Evolutionary conservation across 2,797 vertebrate species (phyloP).

Genomic region (Odontamblyopus rebecca): DNA sequence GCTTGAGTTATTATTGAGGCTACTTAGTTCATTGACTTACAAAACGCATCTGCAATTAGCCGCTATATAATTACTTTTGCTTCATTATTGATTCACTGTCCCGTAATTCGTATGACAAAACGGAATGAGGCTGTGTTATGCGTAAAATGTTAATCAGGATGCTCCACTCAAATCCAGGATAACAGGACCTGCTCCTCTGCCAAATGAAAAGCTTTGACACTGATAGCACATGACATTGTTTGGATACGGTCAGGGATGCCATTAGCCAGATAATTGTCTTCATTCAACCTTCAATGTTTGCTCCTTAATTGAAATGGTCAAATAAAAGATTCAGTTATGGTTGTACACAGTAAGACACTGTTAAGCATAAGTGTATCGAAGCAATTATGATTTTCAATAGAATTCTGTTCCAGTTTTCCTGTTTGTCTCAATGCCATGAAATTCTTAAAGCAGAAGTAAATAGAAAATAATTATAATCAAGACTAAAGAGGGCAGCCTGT

Average conservation of each 20-base stretch:
- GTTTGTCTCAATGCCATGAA: not conserved
- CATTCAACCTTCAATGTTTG: slow-evolving; percentile 13
- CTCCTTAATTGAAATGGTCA: slow-evolving; percentile 7
- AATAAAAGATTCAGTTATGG: slow-evolving; percentile 3
- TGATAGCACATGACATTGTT: slow-evolving; percentile 14
- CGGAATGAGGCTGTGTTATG: slow-evolving; percentile 65
- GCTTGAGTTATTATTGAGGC: slow-evolving; percentile 68
- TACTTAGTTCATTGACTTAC: slow-evolving; percentile 73
- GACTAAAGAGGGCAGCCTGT: not conserved
- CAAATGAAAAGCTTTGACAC: slow-evolving; percentile 8
- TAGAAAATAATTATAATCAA: not conserved
- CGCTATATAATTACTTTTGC: slow-evolving; percentile 75
- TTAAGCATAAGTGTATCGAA: not conserved
- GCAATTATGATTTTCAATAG: not conserved
- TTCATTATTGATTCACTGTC: slow-evolving; percentile 70
- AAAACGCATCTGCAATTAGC: slow-evolving; percentile 75
- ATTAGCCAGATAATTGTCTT: slow-evolving; percentile 9
- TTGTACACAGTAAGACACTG: not conserved
- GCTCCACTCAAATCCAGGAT: slow-evolving; percentile 39
- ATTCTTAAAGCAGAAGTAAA: not conserved
- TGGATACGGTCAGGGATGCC: slow-evolving; percentile 8
- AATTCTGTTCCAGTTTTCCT: not conserved
- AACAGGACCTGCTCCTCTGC: slow-evolving; percentile 25
- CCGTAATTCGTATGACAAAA: slow-evolving; percentile 56
- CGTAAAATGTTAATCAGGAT: slow-evolving; percentile 59